Percentiles rank a stretch among this genome's conserved stretches.
Conservation (phyloP, 2,888 invertebrate species). For the Oscheius sp. region DNA sequence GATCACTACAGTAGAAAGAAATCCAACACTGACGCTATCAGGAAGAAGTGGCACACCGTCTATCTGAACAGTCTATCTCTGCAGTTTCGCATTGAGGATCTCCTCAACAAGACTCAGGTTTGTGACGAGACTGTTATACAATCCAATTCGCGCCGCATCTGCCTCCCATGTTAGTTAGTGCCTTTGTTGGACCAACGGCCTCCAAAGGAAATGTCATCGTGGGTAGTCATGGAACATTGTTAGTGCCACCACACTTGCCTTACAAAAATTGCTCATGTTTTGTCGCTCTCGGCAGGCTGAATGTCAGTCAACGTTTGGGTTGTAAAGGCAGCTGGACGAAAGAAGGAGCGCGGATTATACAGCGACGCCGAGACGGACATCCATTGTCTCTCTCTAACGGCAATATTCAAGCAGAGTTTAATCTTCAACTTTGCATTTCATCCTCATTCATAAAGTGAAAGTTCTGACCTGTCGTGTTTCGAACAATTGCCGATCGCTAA, state of each 20-base stretch:
- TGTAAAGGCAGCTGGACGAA: conserved; percentile 34
- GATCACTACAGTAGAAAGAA: conserved; percentile 33
- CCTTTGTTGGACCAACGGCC: conserved; percentile 25
- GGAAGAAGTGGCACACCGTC: conserved; percentile 57
- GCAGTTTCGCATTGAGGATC: conserved; percentile 55
- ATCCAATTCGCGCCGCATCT: conserved; percentile 19
- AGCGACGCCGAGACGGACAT: conserved; percentile 13
- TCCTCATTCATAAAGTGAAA: background rate
- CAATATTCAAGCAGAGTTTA: background rate
- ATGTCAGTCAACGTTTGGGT: conserved; percentile 20
- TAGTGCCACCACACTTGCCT: conserved; percentile 9
- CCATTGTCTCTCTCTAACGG: conserved; percentile 5
- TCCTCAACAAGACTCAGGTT: conserved; percentile 48
- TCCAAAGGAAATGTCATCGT: conserved; percentile 17
- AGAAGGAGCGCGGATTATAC: conserved; percentile 36
- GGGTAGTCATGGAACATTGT: conserved; percentile 16
- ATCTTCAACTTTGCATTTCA: background rate
- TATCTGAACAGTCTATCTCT: conserved; percentile 57
- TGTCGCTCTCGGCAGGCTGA: conserved; percentile 1
- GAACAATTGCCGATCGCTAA: conserved; percentile 27
- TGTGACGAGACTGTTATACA: conserved; percentile 14
- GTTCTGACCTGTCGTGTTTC: conserved; percentile 17
- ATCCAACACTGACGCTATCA: conserved; percentile 50
- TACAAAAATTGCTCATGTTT: conserved; percentile 16
- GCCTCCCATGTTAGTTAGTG: conserved; percentile 17